These are phyloP conservation scores for Cloeon dipterum DNA, from an alignment of 2,888 invertebrate species.

Conservation along the genomic window DNA sequence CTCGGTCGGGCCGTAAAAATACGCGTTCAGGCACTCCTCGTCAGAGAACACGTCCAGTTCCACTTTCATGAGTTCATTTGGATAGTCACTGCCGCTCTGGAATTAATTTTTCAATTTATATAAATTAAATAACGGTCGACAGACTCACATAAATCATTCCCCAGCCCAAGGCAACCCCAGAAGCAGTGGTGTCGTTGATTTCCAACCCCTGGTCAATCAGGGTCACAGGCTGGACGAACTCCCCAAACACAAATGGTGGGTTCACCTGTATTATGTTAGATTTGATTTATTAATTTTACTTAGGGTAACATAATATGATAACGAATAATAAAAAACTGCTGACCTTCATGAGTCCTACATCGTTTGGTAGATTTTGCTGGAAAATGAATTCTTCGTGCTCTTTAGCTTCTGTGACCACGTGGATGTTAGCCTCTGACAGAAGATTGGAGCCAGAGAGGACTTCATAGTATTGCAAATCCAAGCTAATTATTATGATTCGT, in stretches of 20 bases:
- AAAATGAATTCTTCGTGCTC: not conserved
- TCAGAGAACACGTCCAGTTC: not conserved
- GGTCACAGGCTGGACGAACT: not conserved
- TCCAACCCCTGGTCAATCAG: not conserved
- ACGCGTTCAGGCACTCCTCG: not conserved
- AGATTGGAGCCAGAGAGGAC: not conserved
- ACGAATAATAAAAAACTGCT: too few species aligned
- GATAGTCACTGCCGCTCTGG: not conserved
- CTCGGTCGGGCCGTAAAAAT: not conserved
- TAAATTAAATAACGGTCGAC: not conserved
- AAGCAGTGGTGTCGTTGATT: not conserved
- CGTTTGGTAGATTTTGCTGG: not conserved
- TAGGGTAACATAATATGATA: too few species aligned
- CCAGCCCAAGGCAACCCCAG: not conserved
- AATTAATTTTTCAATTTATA: not conserved
- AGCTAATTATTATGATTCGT: too few species aligned
- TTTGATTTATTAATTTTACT: too few species aligned
- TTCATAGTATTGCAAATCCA: not conserved
- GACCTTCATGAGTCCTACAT: not conserved
- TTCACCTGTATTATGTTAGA: not conserved
- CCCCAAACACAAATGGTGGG: not conserved
- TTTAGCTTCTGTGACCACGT: not conserved
- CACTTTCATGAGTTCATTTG: not conserved
- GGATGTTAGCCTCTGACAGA: not conserved
- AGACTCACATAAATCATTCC: not conserved